Conservation (phyloP, 2,797 vertebrate species). For the Eulemur mongoz region DNA sequence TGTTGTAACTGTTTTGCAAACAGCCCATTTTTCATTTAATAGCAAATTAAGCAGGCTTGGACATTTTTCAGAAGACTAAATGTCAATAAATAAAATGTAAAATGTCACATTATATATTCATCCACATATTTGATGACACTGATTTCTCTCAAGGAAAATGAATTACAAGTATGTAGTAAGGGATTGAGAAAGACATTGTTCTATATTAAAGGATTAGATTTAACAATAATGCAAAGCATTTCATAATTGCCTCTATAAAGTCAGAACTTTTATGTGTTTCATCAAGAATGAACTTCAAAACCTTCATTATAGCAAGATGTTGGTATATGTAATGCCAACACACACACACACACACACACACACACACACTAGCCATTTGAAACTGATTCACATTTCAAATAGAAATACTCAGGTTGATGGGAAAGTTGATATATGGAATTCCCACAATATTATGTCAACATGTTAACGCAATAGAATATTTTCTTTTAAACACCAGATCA, state of each 20-base stretch:
- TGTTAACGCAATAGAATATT: background rate
- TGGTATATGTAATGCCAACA: background rate
- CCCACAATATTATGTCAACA: constrained; percentile 5
- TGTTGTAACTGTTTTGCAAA: constrained; percentile 45
- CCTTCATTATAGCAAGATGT: background rate
- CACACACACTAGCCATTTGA: background rate
- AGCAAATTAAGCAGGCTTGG: constrained; percentile 59
- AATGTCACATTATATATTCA: constrained; percentile 61
- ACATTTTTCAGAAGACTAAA: constrained; percentile 50
- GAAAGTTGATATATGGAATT: constrained; percentile 26
- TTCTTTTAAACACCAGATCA: background rate
- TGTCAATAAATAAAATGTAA: constrained; percentile 68
- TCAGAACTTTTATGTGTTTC: constrained; percentile 23
- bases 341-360: background rate
- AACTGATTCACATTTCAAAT: constrained; percentile 23
- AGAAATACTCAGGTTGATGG: background rate
- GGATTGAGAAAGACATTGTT: background rate
- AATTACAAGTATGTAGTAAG: constrained; percentile 16
- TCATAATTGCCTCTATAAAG: constrained; percentile 25
- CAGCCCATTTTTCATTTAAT: constrained; percentile 54
- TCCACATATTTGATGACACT: constrained; percentile 29
- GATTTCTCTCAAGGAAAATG: constrained; percentile 43
- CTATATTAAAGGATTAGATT: constrained; percentile 35
- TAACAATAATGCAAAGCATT: constrained; percentile 35
- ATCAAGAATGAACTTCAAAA: constrained; percentile 14